These are phyloP conservation scores for Temnothorax unifasciatus DNA, from an alignment of 2,888 invertebrate species.

Conservation along the genomic window DNA sequence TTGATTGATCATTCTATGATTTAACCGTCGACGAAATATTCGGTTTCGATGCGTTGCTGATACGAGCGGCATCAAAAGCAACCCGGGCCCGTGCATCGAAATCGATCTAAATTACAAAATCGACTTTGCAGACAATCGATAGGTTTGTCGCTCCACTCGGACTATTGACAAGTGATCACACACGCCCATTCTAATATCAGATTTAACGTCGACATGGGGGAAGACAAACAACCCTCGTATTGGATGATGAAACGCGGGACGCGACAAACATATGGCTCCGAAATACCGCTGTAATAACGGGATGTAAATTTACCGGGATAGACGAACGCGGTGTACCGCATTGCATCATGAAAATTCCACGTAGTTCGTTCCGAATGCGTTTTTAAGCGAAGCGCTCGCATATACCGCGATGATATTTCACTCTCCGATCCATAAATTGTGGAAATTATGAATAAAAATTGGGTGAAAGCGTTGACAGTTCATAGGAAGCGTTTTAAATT, in stretches of 20 bases:
- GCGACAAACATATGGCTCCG: conserved; percentile 52
- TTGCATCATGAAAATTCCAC: conserved; percentile 52
- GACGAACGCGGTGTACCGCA: conserved; percentile 32
- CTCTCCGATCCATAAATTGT: conserved; percentile 36
- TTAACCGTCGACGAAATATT: conserved; percentile 34
- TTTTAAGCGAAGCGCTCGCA: conserved; percentile 29
- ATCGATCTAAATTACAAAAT: conserved; percentile 59
- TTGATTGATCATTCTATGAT: conserved; percentile 28
- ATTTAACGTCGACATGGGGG: conserved; percentile 60
- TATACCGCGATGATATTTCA: conserved; percentile 33
- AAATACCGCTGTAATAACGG: conserved; percentile 54
- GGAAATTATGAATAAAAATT: conserved; percentile 42
- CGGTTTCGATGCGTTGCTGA: conserved; percentile 35
- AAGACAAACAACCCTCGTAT: conserved; percentile 52
- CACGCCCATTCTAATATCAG: conserved; percentile 62
- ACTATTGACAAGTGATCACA: conserved; percentile 71
- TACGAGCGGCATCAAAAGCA: conserved; percentile 50
- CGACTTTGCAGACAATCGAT: conserved; percentile 68
- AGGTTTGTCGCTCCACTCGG: conserved; percentile 65
- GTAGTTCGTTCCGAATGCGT: conserved; percentile 37
- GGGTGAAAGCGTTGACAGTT: conserved; percentile 1
- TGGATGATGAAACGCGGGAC: conserved; percentile 50
- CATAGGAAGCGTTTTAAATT: conserved; percentile 3
- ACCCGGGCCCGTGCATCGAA: background rate
- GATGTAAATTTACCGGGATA: conserved; percentile 53